These are phyloP conservation scores for Bolborhynchus lineola DNA, from an alignment of 2,113 vertebrate genomes.

Conservation along the genomic window DNA sequence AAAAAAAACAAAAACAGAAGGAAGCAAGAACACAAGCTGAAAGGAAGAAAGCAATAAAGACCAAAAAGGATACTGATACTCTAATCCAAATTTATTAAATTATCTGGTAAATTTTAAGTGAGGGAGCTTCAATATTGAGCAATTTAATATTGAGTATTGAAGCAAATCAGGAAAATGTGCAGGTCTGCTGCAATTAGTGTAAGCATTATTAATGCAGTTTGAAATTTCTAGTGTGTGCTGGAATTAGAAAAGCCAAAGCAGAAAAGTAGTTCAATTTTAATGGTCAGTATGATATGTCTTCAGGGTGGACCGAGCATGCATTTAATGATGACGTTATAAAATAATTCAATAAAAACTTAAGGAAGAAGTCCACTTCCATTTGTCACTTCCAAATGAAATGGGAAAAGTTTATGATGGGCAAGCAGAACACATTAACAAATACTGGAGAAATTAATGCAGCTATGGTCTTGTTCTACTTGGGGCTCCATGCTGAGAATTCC, in stretches of 20 bases:
- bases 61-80: not conserved
- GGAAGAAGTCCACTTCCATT: not conserved
- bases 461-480: not conserved
- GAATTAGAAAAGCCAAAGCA: not conserved
- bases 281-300: not conserved
- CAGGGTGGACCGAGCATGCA: not conserved
- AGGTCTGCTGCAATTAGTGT: not conserved
- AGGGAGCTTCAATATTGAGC: not conserved
- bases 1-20: no score
- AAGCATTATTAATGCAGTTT: not conserved
- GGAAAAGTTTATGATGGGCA: not conserved
- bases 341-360: not conserved
- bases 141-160: not conserved
- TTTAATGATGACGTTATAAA: not conserved
- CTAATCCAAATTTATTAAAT: not conserved
- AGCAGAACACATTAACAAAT: not conserved
- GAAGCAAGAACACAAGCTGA: not conserved
- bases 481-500: not conserved
- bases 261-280: constrained; percentile 7
- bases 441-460: not conserved
- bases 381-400: not conserved
- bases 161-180: not conserved
- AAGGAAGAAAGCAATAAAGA: not conserved
- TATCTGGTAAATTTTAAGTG: not conserved
- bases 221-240: not conserved